Percentiles rank a stretch among this genome's conserved stretches.
Conservation (phyloP, 92 coral and sea anemone species). For the Heliopora coerulea region DNA sequence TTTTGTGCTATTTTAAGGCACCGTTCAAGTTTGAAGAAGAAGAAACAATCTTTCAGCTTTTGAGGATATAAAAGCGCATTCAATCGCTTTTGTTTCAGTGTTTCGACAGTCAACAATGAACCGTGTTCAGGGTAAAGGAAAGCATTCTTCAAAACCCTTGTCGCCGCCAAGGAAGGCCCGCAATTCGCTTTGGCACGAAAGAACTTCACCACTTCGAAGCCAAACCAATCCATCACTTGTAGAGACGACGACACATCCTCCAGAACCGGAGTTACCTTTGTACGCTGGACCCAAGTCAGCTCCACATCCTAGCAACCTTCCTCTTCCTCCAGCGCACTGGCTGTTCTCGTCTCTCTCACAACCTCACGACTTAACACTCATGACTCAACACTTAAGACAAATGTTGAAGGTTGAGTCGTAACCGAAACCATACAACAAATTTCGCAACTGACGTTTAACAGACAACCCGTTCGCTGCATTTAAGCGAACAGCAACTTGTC, state of each 20-base stretch:
- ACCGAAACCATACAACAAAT: neutral
- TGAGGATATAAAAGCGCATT: neutral
- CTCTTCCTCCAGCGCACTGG: conserved; percentile 42
- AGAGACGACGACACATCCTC: neutral
- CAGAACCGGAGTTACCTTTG: conserved; percentile 13
- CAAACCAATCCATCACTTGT: neutral
- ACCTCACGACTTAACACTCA: conserved; percentile 3
- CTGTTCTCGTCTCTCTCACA: conserved; percentile 9
- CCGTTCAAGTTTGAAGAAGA: neutral
- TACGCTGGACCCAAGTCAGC: conserved; percentile 41
- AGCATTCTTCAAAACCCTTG: conserved; percentile 14
- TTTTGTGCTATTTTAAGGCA: neutral
- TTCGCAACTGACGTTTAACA: conserved; percentile 8
- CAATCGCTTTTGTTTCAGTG: neutral
- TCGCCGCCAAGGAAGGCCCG: conserved; percentile 25
- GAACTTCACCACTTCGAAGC: conserved; percentile 3
- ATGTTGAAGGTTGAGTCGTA: conserved; percentile 39
- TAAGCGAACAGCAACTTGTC: neutral
- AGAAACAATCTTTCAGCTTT: conserved; percentile 5
- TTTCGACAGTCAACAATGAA: conserved; percentile 8
- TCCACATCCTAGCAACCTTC: conserved; percentile 40
- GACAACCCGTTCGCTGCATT: neutral
- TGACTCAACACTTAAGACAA: conserved; percentile 34
- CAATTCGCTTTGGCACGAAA: neutral
- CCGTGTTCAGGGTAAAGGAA: conserved; percentile 23